Percentiles rank a stretch among this genome's conserved stretches.
Evolutionary conservation across 2,113 vertebrate species (phyloP).

Genomic region (Dasyornis broadbenti): DNA sequence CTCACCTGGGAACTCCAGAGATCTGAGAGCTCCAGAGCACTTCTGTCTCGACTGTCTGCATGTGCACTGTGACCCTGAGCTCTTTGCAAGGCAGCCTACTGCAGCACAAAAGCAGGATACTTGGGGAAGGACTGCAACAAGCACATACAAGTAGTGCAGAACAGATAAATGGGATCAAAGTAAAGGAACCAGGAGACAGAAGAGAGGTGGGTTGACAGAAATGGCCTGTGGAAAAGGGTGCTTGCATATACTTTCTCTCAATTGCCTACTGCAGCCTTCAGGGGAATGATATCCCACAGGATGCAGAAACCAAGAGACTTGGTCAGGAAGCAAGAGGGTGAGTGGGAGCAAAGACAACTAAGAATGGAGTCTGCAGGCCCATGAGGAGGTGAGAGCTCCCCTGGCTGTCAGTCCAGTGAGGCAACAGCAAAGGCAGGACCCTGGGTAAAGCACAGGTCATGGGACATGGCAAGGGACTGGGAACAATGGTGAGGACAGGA

Average conservation of each 20-base stretch:
- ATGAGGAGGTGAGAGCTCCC: not conserved
- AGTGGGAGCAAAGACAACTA: not conserved
- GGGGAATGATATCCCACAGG: not conserved
- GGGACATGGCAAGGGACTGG: not conserved
- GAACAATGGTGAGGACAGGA: not conserved
- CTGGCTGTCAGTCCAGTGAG: not conserved
- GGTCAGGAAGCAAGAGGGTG: not conserved
- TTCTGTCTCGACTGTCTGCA: not conserved
- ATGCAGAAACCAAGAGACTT: not conserved
- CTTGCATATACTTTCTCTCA: not conserved
- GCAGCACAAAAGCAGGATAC: not conserved
- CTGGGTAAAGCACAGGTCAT: not conserved
- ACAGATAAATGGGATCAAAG: not conserved
- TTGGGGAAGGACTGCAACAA: not conserved
- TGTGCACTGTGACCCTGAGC: not conserved
- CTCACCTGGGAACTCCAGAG: not conserved
- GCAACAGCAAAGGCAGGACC: not conserved
- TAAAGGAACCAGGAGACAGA: not conserved
- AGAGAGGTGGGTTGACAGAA: not conserved
- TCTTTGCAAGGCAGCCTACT: not conserved
- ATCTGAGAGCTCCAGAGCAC: not conserved
- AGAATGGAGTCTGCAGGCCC: not conserved
- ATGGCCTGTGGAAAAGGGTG: not conserved
- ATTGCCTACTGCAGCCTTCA: not conserved
- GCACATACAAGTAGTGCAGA: not conserved